Evolutionary conservation across 2,113 vertebrate genomes (phyloP), one percentile per base, ranked within the genome.

Genomic region (Perca fluviatilis): DNA sequence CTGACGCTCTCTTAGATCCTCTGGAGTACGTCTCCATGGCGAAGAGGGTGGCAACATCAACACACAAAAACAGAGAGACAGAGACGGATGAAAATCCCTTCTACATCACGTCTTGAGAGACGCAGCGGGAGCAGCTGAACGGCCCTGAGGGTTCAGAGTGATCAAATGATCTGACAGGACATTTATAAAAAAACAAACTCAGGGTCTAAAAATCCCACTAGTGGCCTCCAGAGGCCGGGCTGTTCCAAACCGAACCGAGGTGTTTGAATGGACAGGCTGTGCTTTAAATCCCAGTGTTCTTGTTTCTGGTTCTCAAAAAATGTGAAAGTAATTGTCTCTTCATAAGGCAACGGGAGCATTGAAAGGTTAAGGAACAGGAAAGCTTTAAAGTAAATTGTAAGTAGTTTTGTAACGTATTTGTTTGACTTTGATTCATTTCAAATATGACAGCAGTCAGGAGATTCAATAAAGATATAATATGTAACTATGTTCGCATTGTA

Each of bases 31-130:
- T 87, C 57, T 77, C 81, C 9, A 77, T 87, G 36, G 64, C 3
- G 18, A 87, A 10, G 57, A 60, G 69, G 51, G 53, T 69, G 81
- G 73, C 50, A 70, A 87, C 68, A 6, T 57, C 56, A 74, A 74
- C 58, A 84, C 51, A 76, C 36, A 66, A 51, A 85, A 66, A 74
- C 54, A 83, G 25, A 83, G n/a, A 71, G 60, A 51, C 66, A 72
- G 72, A 43, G 77, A 80, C 4, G 73, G 72, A 83, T 80, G 77
- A 58, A 77, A 62, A 67, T 19, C 65, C 25, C 43, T 53, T 67
- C 36, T 47, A 54, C 61, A 33, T 72, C 51, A 58, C 49, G 30
- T 75, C 47, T 49, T 4, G 30, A 2, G 30, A 30, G 30, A 30
- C 30, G 30, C 30, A 30, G 30, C 30, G 30, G 30, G 30, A 30